phyloP scores from a whole-genome alignment of 2,113 vertebrate species.

The Hydropotes inermis region DNA sequence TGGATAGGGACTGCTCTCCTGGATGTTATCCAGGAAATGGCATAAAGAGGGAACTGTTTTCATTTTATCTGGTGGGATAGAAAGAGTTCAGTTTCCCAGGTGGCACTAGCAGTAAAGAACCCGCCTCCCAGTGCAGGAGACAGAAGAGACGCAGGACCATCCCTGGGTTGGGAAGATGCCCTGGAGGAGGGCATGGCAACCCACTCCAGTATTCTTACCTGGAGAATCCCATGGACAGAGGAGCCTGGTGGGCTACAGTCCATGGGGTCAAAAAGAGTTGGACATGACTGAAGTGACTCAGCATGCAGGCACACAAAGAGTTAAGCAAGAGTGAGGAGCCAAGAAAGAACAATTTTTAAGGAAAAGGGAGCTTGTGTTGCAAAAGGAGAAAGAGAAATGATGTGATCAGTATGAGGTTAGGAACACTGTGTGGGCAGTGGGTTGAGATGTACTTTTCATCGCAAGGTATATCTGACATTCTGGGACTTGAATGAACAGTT shows the following conservation, averaged over 20 bases:
- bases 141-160: neutral
- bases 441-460: neutral
- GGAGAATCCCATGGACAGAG: neutral
- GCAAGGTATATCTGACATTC: neutral
- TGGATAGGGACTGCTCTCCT: neutral
- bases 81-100: neutral
- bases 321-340: neutral
- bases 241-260: neutral
- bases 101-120: neutral
- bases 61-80: neutral
- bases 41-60: neutral
- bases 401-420: neutral
- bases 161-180: neutral
- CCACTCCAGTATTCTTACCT: neutral
- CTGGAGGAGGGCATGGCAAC: neutral
- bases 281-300: neutral
- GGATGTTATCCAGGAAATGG: neutral
- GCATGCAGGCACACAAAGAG: neutral
- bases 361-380: neutral
- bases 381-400: slow-evolving; percentile 5
- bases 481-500: neutral
- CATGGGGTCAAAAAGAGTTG: neutral
- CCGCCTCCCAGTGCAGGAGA: neutral
- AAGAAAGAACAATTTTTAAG: neutral
- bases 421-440: neutral